These are phyloP conservation scores for Rhabdophis nuchalis DNA, from an alignment of 2,797 vertebrate species.

Conservation along the genomic window DNA sequence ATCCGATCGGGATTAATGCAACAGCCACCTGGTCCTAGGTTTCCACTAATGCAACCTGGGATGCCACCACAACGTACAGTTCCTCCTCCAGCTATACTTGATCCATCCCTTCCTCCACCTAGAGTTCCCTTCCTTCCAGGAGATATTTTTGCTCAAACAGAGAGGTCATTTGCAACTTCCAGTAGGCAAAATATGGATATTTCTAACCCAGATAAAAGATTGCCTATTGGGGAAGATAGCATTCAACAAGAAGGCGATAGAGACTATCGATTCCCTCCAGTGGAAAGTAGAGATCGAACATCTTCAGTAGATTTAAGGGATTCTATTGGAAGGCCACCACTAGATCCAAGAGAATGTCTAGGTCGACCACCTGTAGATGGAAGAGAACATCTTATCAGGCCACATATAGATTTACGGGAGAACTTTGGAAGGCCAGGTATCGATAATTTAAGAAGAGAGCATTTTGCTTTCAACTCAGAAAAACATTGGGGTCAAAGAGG, in stretches of 20 bases:
- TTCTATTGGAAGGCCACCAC: conserved; percentile 67
- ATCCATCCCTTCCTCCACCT: conserved; percentile 82
- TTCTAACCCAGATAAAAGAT: conserved; percentile 81
- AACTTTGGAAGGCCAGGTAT: conserved; percentile 71
- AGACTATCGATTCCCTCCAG: conserved; percentile 94
- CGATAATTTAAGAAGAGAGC: conserved; percentile 79
- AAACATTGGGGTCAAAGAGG: conserved; percentile 93
- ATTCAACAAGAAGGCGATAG: conserved; percentile 91
- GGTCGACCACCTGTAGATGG: conserved; percentile 76
- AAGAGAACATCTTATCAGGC: conserved; percentile 75
- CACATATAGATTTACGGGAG: conserved; percentile 82
- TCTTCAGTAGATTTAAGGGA: conserved; percentile 86
- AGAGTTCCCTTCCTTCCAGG: conserved; percentile 86
- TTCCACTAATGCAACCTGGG: conserved; percentile 88
- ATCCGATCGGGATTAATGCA: conserved; percentile 85
- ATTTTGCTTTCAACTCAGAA: conserved; percentile 88
- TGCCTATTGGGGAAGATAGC: conserved; percentile 76
- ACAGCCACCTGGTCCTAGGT: conserved; percentile 78
- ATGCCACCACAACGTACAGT: conserved; percentile 75
- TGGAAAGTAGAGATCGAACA: conserved; percentile 81
- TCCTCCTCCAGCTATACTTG: conserved; percentile 77
- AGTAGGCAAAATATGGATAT: conserved; percentile 77
- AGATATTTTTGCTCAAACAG: conserved; percentile 84
- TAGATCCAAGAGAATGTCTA: conserved; percentile 75
- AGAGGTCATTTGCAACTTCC: conserved; percentile 74